These are phyloP conservation scores for Enteromius fasciolatus DNA, from an alignment of 2,797 vertebrate genomes.

Conservation along the genomic window DNA sequence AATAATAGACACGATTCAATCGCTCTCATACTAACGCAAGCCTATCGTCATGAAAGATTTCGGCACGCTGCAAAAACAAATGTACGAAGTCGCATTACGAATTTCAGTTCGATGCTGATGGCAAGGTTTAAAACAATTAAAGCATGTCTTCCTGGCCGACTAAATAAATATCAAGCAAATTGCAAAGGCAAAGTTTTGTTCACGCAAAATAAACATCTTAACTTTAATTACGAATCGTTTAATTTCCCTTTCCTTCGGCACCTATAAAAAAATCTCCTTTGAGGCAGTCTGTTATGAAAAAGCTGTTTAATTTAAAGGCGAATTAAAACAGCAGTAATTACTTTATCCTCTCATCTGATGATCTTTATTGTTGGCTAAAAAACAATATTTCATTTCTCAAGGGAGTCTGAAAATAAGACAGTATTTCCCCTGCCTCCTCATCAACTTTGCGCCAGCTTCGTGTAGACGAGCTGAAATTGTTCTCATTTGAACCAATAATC, in stretches of 20 bases:
- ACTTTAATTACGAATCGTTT: conserved; percentile 76
- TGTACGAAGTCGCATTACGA: background rate
- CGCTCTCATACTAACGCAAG: background rate
- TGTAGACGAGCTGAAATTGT: conserved; percentile 70
- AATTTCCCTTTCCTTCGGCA: conserved; percentile 62
- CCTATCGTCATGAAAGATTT: background rate
- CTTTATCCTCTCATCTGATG: conserved; percentile 77
- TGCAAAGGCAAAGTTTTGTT: conserved; percentile 51
- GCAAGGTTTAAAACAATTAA: background rate
- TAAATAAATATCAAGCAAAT: conserved; percentile 36
- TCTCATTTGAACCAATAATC: conserved; percentile 80
- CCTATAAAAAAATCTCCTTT: conserved; percentile 72
- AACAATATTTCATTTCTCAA: conserved; percentile 73
- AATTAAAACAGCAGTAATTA: conserved; percentile 80
- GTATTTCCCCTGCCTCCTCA: conserved; percentile 61
- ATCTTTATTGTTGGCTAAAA: conserved; percentile 76
- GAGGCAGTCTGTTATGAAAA: conserved; percentile 74
- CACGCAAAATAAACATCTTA: conserved; percentile 70
- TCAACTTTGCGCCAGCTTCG: conserved; percentile 56
- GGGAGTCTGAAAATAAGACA: conserved; percentile 75
- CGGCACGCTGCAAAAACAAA: background rate
- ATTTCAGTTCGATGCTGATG: background rate
- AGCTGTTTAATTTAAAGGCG: conserved; percentile 76
- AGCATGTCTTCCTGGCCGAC: conserved; percentile 2
- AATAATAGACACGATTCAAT: conserved; percentile 22